These are phyloP conservation scores for Lucilia cuprina DNA, from an alignment of 1,140 invertebrate genomes.

Conservation along the genomic window DNA sequence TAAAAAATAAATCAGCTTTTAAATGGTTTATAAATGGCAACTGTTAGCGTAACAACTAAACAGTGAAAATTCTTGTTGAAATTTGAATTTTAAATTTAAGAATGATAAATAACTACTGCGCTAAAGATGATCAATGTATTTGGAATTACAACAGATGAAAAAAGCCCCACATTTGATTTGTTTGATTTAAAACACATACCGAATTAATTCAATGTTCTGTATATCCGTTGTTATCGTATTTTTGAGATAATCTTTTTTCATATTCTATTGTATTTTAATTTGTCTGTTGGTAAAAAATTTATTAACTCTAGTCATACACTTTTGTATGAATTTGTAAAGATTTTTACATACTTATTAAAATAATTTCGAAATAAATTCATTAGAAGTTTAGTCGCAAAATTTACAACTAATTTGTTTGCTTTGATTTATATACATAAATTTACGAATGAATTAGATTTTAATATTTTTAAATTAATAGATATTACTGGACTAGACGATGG, in stretches of 20 bases:
- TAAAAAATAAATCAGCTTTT: neutral
- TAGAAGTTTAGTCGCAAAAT: neutral
- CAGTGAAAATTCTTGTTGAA: neutral
- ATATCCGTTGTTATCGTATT: neutral
- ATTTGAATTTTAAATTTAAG: neutral
- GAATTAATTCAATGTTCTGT: constrained; percentile 11
- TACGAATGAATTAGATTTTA: no score
- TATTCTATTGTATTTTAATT: neutral
- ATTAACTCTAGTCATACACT: neutral
- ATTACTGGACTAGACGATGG: no score
- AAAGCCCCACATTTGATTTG: constrained; percentile 12
- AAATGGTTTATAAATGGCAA: neutral
- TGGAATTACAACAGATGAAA: neutral
- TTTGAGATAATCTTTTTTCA: neutral
- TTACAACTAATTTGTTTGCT: neutral
- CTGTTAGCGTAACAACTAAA: neutral
- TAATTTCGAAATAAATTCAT: no score
- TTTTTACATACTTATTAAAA: neutral
- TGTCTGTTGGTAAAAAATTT: neutral
- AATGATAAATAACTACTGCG: neutral
- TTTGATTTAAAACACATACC: neutral
- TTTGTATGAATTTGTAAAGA: neutral
- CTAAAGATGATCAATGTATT: neutral
- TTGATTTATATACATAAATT: no score
- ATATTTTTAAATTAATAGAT: no score